phyloP scores from a whole-genome alignment of 2,888 invertebrate genomes.

The Campoplex capitator region DNA sequence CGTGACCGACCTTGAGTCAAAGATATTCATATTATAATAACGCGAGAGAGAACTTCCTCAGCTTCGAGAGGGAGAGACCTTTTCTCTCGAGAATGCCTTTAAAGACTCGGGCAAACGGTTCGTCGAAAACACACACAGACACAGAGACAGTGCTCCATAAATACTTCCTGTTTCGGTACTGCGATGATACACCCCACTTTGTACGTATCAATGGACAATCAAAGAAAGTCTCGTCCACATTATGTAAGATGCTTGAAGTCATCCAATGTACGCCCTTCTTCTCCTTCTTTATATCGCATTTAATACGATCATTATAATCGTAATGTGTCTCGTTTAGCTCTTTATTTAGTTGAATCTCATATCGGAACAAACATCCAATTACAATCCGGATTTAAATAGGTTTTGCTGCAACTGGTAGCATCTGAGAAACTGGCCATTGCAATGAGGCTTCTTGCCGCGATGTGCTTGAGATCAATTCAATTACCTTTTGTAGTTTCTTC shows the following conservation, averaged over 20 bases:
- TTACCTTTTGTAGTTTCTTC: neutral
- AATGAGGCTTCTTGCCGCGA: neutral
- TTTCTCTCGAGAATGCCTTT: slow-evolving; percentile 47
- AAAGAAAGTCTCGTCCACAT: neutral
- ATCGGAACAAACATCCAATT: neutral
- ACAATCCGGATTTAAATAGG: neutral
- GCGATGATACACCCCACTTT: neutral
- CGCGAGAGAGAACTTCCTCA: neutral
- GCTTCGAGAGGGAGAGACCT: slow-evolving; percentile 20
- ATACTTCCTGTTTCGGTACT: slow-evolving; percentile 33
- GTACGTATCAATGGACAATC: neutral
- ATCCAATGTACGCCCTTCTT: neutral
- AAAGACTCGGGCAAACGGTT: slow-evolving; percentile 47
- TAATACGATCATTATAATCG: neutral
- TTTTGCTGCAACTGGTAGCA: neutral
- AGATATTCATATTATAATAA: slow-evolving; percentile 37
- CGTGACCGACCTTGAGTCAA: slow-evolving; percentile 66
- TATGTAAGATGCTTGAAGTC: neutral
- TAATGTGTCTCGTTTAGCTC: neutral
- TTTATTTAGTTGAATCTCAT: neutral
- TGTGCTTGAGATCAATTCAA: neutral
- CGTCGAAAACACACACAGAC: slow-evolving; percentile 30
- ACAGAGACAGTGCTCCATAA: neutral
- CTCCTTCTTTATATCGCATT: neutral
- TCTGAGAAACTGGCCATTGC: neutral